Evolutionary conservation across 2,113 vertebrate genomes (phyloP), one percentile per base, ranked within the genome.

Genomic region (Nycticorax nycticorax): DNA sequence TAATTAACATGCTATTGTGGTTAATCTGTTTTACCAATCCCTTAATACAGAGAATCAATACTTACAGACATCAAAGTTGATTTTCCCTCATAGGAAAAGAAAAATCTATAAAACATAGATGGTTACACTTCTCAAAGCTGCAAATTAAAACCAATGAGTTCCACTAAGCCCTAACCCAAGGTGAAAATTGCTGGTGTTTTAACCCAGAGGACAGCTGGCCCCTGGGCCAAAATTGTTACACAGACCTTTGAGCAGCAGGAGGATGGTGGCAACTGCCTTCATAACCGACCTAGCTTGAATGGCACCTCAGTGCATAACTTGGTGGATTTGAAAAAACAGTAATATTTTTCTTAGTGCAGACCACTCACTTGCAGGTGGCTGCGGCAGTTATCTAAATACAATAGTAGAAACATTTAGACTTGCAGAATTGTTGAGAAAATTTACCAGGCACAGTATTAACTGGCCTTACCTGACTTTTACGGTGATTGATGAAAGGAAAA

Each of bases 51-150:
- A 84, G 95, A 97, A 97, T 97, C 97, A 95, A 96, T 97, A 94
- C 68, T 93, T 96, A 96, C 96, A 96, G 80, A 96, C 92, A 97
- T 96, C 95, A 96, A 97, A 97, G 95, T 82, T 96, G 97, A 97
- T 96, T 96, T 91, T 96, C 83, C 78, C 95, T 96, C 87, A 74
- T 14, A 93, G 95, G 96, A 91, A 88, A 92, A 80, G 78, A 86
- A 94, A 93, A 95, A 97, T 97, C 96, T 84, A 97, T 97, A 96
- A 95, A 92, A 74, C 89, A 95, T 93, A 96, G 94, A 96, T 60
- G 86, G 96, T 80, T 97, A 96, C 89, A 77, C 82, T 92, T 94
- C 81, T 93, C 81, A 94, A 93, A 96, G 86, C 86, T 92, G 86
- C 95, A 98, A 97, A 98, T 97, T 96, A 95, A 96, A 97, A 97